Conservation (phyloP, 1,140 invertebrate genomes). For the Oppia nitens region DNA sequence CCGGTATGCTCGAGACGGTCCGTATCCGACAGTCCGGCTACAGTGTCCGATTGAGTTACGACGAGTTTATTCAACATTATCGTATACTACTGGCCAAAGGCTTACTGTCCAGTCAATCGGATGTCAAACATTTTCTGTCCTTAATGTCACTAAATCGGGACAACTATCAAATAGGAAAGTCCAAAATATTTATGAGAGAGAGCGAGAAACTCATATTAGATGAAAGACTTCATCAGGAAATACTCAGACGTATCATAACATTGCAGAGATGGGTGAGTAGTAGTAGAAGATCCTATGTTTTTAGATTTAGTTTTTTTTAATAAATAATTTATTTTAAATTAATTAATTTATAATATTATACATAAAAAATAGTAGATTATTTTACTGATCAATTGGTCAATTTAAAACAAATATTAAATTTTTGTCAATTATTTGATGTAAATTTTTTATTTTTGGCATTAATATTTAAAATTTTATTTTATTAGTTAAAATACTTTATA, state of each 20-base stretch:
- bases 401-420: too few species aligned
- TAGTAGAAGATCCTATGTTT: too few species aligned
- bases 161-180: constrained; percentile 77
- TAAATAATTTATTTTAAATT: too few species aligned
- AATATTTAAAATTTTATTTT: too few species aligned
- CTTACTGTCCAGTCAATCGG: constrained; percentile 52
- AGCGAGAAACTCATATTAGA: constrained; percentile 85
- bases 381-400: too few species aligned
- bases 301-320: too few species aligned
- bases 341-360: too few species aligned
- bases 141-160: constrained; percentile 61
- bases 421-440: too few species aligned
- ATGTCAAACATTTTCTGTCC: constrained; percentile 59
- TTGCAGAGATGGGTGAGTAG: constrained; percentile 62
- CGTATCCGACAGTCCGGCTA: constrained; percentile 86
- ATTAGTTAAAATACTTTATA: too few species aligned
- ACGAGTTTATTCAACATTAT: constrained; percentile 83
- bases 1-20: constrained; percentile 91
- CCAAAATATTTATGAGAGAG: constrained; percentile 81
- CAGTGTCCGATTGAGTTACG: constrained; percentile 77
- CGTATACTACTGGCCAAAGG: constrained; percentile 77
- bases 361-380: too few species aligned
- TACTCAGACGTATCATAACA: constrained; percentile 73
- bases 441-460: too few species aligned
- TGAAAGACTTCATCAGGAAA: constrained; percentile 75